A percentile compares a stretch with the other conserved stretches of the same genome.
Evolutionary conservation across 1,140 invertebrate species (phyloP).

Genomic region (Globodera ellingtonae): DNA sequence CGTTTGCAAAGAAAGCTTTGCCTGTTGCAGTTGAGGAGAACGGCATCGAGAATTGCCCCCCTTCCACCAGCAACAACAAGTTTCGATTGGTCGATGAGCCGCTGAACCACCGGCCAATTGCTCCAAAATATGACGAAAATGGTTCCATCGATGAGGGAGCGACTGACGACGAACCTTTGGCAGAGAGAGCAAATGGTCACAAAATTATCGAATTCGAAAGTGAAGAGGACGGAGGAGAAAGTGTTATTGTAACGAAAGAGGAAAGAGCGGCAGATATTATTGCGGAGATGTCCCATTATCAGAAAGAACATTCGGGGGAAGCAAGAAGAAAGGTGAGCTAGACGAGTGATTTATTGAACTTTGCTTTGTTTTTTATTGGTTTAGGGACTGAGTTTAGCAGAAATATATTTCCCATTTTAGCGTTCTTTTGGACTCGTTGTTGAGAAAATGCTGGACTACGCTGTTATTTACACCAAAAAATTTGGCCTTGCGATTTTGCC

Average conservation of each 20-base stretch:
- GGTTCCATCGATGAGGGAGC: no score
- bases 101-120: neutral
- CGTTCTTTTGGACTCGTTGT: constrained; percentile 17
- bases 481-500: constrained; percentile 4
- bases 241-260: neutral
- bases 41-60: neutral
- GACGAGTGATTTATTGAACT: no score
- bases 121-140: no score
- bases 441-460: constrained; percentile 13
- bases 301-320: neutral
- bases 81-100: neutral
- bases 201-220: neutral
- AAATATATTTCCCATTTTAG: neutral
- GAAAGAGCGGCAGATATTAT: neutral
- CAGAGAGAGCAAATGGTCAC: no score
- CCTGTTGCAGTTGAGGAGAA: neutral
- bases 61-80: neutral
- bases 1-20: no score
- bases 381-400: neutral
- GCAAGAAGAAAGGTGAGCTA: neutral
- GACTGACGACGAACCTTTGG: no score
- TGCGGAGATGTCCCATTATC: neutral
- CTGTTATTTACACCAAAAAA: constrained; percentile 15
- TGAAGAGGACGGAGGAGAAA: neutral
- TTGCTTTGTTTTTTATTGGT: neutral